Evolutionary conservation across 2,888 invertebrate species (phyloP).

Genomic region (Lepidonotus clava): DNA sequence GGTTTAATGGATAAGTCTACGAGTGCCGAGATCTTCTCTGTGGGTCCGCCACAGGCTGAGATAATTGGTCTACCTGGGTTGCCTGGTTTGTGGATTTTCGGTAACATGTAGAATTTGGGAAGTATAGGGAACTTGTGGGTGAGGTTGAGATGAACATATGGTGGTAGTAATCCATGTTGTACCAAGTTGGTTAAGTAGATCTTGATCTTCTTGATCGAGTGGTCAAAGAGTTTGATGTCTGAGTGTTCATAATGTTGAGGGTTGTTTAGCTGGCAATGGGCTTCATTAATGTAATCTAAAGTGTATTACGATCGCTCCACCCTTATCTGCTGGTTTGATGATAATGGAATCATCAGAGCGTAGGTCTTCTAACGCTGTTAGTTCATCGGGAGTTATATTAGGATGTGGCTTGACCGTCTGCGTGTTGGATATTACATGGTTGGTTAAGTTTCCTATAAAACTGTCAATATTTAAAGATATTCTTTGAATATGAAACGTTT

Average conservation of each 20-base stretch:
- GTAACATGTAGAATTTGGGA: neutral
- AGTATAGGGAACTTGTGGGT: no score
- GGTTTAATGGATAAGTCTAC: neutral
- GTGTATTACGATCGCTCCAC: neutral
- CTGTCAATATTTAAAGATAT: no score
- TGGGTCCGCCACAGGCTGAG: conserved; percentile 2
- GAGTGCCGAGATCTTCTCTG: neutral
- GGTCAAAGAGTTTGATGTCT: neutral
- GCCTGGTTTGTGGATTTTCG: conserved; percentile 4
- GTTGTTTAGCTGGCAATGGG: neutral
- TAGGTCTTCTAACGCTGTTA: neutral
- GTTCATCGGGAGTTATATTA: neutral
- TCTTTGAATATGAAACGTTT: no score
- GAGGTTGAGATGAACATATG: neutral
- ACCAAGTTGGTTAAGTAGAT: neutral
- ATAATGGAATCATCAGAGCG: neutral
- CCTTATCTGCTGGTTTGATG: neutral
- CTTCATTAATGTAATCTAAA: neutral
- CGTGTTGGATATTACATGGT: no score
- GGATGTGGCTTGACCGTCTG: no score
- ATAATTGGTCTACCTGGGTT: conserved; percentile 1
- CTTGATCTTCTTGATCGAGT: neutral
- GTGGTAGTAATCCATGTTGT: neutral
- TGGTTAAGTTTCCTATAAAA: no score
- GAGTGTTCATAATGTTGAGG: neutral